Evolutionary conservation across 2,888 invertebrate species (phyloP).

Genomic region (Clepsis dumicolana): DNA sequence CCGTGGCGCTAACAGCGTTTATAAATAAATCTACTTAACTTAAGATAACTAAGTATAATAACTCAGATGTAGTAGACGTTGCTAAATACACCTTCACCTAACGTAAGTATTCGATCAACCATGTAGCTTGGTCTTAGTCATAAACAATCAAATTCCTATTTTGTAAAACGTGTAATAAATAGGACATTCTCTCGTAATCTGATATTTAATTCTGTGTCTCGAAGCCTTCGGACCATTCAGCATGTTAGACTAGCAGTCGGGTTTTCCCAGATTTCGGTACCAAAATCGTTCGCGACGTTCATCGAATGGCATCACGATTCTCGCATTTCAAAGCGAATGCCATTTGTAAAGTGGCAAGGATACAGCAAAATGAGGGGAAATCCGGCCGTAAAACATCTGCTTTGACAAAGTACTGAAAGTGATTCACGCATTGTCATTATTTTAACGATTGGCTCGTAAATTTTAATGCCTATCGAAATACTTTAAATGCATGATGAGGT

Average conservation of each 20-base stretch:
- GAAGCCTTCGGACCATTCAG: conserved; percentile 38
- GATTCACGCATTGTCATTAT: conserved; percentile 50
- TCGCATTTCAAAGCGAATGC: conserved; percentile 78
- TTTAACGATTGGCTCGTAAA: conserved; percentile 21
- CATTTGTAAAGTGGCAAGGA: conserved; percentile 79
- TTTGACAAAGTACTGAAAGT: conserved; percentile 57
- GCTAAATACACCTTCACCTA: conserved; percentile 16
- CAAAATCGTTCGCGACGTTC: conserved; percentile 63
- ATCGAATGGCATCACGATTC: conserved; percentile 76
- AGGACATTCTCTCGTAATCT: conserved; percentile 23
- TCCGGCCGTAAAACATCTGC: conserved; percentile 66
- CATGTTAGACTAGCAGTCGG: conserved; percentile 54
- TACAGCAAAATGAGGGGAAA: conserved; percentile 78
- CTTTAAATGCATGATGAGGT: neutral
- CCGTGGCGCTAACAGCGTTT: conserved; percentile 37
- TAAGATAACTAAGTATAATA: conserved; percentile 11
- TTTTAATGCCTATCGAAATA: conserved; percentile 17
- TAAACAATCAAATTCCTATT: conserved; percentile 27
- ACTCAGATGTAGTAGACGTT: conserved; percentile 27
- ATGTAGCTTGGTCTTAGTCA: conserved; percentile 25
- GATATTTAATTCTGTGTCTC: conserved; percentile 20
- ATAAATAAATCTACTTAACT: conserved; percentile 28
- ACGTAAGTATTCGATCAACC: conserved; percentile 5
- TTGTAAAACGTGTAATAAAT: conserved; percentile 21
- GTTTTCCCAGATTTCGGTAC: conserved; percentile 69